Evolutionary conservation across 2,888 invertebrate genomes (phyloP).

Genomic region (Perdita meconis): DNA sequence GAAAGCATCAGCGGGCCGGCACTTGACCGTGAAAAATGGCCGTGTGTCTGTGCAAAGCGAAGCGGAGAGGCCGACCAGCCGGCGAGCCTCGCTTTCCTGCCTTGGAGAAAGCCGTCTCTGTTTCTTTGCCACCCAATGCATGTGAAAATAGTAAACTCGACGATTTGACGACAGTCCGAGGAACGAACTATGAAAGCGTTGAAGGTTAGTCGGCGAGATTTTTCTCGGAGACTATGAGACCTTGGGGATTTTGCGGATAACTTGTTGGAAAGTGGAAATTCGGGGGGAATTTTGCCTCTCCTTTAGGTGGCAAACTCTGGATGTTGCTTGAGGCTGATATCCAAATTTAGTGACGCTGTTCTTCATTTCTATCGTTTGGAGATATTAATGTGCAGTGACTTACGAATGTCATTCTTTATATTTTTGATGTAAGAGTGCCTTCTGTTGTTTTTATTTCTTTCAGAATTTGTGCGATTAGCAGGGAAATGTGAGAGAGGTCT

Average conservation of each 20-base stretch:
- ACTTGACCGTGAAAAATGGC: slow-evolving; percentile 83
- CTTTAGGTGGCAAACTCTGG: no score
- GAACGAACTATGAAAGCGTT: background rate
- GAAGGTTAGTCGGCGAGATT: background rate
- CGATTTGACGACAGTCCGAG: background rate
- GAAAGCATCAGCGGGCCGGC: slow-evolving; percentile 79
- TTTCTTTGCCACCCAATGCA: slow-evolving; percentile 18
- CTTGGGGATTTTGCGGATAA: background rate
- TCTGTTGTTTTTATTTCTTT: no score
- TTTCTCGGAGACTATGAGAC: background rate
- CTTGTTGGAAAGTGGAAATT: background rate
- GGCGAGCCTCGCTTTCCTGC: slow-evolving; percentile 55
- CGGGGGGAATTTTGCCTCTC: no score
- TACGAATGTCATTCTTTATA: no score
- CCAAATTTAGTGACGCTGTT: no score
- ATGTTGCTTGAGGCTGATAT: no score
- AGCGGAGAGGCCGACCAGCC: slow-evolving; percentile 26
- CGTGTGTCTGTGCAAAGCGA: slow-evolving; percentile 29
- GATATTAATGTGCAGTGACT: no score
- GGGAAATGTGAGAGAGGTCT: no score
- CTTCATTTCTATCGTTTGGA: no score
- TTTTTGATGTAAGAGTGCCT: no score
- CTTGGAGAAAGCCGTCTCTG: slow-evolving; percentile 59
- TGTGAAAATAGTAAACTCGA: background rate
- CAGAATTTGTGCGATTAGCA: no score